Conservation (phyloP, 2,113 vertebrate genomes). For the Aramus guarauna region DNA sequence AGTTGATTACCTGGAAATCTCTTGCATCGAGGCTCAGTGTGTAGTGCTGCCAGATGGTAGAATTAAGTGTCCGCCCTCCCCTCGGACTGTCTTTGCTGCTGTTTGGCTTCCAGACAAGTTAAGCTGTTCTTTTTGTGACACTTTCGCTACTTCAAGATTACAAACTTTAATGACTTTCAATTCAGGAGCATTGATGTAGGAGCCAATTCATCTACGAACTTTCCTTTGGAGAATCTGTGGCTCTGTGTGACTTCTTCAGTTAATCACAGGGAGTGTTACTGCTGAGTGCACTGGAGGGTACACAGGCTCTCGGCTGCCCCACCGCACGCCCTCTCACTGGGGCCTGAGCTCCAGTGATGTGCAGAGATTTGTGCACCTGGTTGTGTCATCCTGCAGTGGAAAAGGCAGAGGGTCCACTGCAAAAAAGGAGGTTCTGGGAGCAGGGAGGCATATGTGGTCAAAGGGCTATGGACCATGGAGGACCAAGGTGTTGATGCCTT, state of each 20-base stretch:
- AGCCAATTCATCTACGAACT: neutral
- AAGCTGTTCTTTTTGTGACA: neutral
- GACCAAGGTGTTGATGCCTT: neutral
- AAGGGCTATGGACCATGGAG: neutral
- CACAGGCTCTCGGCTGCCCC: neutral
- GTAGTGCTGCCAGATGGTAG: neutral
- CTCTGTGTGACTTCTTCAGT: neutral
- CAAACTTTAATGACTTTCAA: neutral
- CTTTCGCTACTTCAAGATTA: neutral
- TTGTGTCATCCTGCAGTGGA: neutral
- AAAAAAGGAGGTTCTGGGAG: neutral
- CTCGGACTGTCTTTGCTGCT: neutral
- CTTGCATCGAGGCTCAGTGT: neutral
- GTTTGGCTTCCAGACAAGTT: neutral
- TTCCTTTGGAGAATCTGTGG: neutral
- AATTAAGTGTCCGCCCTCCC: neutral
- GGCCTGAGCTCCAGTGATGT: rapidly evolving
- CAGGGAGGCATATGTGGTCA: neutral
- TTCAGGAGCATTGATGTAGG: neutral
- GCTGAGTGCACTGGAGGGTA: rapidly evolving
- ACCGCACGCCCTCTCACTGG: rapidly evolving
- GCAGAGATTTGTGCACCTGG: neutral
- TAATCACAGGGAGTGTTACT: neutral
- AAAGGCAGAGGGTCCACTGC: no score
- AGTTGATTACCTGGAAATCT: neutral